Base-by-base conservation (phyloP, 2,113 vertebrate species). In the Ramphastos sulfuratus region DNA sequence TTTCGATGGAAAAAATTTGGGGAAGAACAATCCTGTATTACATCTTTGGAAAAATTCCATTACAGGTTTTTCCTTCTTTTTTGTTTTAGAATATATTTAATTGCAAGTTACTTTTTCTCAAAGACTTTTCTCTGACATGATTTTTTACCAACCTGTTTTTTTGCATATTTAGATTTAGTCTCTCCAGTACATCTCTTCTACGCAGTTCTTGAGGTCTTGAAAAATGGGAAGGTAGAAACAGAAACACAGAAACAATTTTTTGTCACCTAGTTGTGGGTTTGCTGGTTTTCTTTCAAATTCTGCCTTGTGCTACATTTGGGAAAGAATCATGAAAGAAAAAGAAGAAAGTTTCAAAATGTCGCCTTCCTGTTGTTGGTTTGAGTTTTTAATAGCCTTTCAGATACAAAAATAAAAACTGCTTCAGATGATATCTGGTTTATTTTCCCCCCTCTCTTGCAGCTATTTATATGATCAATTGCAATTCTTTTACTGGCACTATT, bases 371-470 rank as follows among this genome's bases (percentile, higher is more conserved):
- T 56, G 23, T 33, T 33, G 28, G 15, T 56, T 56, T 28, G 16
- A 17, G 55, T 33, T 77, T 76, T 37, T 55, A 28, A 55, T 55
- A 55, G 54, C 54, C 25, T 46, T 61, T 27, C 55, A 23, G 8
- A 10, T 87, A 8, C 8, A 21, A 59, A 44, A 64, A 39, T 42
- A 15, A 14, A 9, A 48, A 9, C 4, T 9, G 3, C 50, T 90
- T 31, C 9, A 24, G 35, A 30, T 56, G 1, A 10, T 42, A 21
- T 72, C 19, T 42, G 30, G 16, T 12, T 16, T 46, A 7, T 48
- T 44, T 12, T 2, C 2, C 4, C 9, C 18, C 2, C 2, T 37
- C 69, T 46, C 0, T 0, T 74, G 20, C 35, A 63, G n/a, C 8
- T 85, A 23, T 78, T 44, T n/a, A 0, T 56, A 39, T 31, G 6